phyloP scores from a whole-genome alignment of 2,113 vertebrate genomes.

The Lates calcarifer region DNA sequence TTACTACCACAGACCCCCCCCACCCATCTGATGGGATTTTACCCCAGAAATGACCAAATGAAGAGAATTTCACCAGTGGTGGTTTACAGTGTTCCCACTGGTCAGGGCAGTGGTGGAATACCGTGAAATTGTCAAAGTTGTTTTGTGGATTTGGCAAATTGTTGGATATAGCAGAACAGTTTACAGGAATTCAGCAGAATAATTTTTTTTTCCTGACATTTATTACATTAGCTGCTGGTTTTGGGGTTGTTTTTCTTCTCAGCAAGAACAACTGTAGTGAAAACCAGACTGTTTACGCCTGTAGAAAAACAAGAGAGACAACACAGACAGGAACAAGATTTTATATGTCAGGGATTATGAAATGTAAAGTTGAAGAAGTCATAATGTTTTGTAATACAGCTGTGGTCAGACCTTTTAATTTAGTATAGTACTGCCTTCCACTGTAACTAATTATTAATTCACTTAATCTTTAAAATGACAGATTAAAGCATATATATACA shows the following conservation, averaged over 20 bases:
- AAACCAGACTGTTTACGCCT: neutral
- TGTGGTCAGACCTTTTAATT: neutral
- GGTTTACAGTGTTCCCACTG: slow-evolving; percentile 13
- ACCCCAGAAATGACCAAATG: neutral
- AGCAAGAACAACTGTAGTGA: neutral
- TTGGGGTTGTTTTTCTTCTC: neutral
- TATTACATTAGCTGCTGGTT: slow-evolving; percentile 25
- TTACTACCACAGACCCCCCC: neutral
- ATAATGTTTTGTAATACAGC: neutral
- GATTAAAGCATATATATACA: neutral
- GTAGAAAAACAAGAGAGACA: neutral
- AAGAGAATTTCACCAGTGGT: neutral
- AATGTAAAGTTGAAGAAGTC: neutral
- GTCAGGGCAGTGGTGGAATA: slow-evolving; percentile 8
- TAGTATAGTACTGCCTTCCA: neutral
- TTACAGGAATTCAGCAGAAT: slow-evolving; percentile 29
- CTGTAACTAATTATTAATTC: neutral
- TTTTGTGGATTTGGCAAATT: slow-evolving; percentile 57
- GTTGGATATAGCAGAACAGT: neutral
- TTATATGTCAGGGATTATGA: neutral
- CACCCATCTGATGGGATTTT: slow-evolving; percentile 7
- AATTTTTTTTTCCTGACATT: slow-evolving; percentile 2
- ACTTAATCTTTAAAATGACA: neutral
- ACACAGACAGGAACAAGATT: neutral
- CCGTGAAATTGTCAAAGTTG: slow-evolving; percentile 30